Percentiles rank a stretch among this genome's conserved stretches.
phyloP scores from a whole-genome alignment of 2,888 invertebrate species.

The Tuberolachnus salignus region DNA sequence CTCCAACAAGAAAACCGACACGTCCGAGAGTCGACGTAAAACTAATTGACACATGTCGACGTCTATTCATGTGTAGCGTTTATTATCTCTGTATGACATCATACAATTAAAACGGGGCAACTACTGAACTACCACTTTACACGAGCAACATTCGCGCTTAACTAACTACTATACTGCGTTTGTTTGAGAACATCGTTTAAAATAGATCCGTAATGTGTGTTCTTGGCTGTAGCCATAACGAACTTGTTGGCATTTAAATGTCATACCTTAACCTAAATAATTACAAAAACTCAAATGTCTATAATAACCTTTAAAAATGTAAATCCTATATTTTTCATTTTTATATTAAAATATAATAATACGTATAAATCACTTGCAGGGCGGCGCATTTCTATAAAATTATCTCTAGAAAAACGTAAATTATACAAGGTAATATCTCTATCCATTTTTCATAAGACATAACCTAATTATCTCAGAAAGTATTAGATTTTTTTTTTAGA shows the following conservation, averaged over 20 bases:
- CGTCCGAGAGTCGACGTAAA: neutral
- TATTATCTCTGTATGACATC: constrained; percentile 46
- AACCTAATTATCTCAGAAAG: too few relatives aligned
- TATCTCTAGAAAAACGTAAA: too few relatives aligned
- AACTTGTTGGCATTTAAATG: constrained; percentile 46
- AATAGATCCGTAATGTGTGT: constrained; percentile 11
- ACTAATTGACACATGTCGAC: constrained; percentile 49
- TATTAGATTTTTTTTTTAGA: too few relatives aligned
- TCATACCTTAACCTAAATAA: constrained; percentile 36
- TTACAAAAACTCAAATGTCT: constrained; percentile 15
- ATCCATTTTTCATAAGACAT: too few relatives aligned
- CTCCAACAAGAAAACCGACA: neutral
- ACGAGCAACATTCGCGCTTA: too few relatives aligned
- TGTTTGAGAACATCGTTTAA: constrained; percentile 4
- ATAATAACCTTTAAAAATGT: constrained; percentile 26
- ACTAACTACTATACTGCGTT: too few relatives aligned
- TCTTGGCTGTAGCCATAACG: neutral
- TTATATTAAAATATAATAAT: too few relatives aligned
- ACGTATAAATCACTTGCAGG: too few relatives aligned
- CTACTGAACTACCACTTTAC: too few relatives aligned
- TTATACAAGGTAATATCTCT: too few relatives aligned
- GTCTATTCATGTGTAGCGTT: constrained; percentile 4
- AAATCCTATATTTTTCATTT: too few relatives aligned
- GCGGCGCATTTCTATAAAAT: too few relatives aligned
- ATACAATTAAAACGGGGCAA: constrained; percentile 30